phyloP scores from a whole-genome alignment of 2,888 invertebrate species.

The Calameuta idolon region DNA sequence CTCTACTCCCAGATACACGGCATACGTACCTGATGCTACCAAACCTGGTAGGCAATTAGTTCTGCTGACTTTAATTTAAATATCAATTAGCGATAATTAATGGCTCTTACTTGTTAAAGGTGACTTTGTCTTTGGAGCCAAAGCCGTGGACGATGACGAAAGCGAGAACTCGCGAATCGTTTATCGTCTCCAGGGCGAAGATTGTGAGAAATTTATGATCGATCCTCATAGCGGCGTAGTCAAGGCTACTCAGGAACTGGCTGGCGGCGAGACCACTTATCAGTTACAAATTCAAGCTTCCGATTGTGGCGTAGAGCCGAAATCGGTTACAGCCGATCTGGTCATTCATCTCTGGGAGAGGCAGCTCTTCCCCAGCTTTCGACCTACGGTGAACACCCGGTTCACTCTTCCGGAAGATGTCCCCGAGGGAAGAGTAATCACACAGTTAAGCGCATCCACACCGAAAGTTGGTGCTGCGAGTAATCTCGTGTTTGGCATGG shows the following conservation, averaged over 20 bases:
- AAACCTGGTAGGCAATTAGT: constrained; percentile 70
- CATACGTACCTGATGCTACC: constrained; percentile 86
- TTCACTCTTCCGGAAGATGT: constrained; percentile 86
- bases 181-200: constrained; percentile 83
- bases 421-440: constrained; percentile 80
- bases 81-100: constrained; percentile 10
- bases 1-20: constrained; percentile 79
- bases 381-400: constrained; percentile 76
- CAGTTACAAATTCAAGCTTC: constrained; percentile 82
- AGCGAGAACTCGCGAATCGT: constrained; percentile 84
- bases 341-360: constrained; percentile 82
- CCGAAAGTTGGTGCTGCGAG: constrained; percentile 82
- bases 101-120: constrained; percentile 55
- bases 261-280: constrained; percentile 73
- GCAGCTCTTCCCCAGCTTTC: constrained; percentile 84
- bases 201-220: constrained; percentile 82
- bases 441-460: constrained; percentile 81
- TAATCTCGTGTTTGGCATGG: constrained; percentile 83
- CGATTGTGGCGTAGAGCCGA: constrained; percentile 80
- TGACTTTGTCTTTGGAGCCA: constrained; percentile 90
- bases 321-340: constrained; percentile 80
- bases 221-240: constrained; percentile 88
- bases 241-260: constrained; percentile 80
- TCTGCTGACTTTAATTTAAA: neutral
- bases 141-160: constrained; percentile 86